These are phyloP conservation scores for Heliconius cydno DNA, from an alignment of 2,888 invertebrate species.

Conservation along the genomic window DNA sequence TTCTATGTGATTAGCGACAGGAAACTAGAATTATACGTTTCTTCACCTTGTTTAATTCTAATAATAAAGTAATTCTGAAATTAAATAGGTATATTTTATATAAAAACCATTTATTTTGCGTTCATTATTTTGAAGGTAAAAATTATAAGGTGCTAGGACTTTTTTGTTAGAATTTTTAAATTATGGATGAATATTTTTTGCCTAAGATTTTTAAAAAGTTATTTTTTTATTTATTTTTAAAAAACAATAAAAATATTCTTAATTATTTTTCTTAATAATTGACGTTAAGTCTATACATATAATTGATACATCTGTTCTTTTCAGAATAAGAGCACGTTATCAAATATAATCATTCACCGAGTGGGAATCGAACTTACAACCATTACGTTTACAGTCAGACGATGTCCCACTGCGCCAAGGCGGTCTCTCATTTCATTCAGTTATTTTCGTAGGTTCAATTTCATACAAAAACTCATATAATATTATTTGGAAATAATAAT, in stretches of 20 bases:
- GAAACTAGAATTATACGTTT: slow-evolving; percentile 24
- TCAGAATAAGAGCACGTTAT: background rate
- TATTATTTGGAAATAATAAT: slow-evolving; percentile 3
- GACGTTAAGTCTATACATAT: too few relatives aligned
- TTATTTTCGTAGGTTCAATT: background rate
- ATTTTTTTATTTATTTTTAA: too few relatives aligned
- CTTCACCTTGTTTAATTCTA: slow-evolving; percentile 7
- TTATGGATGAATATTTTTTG: too few relatives aligned
- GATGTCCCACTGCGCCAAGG: background rate
- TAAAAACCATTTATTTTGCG: background rate
- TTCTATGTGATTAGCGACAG: slow-evolving; percentile 20
- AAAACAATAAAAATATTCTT: too few relatives aligned
- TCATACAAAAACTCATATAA: background rate
- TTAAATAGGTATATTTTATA: background rate
- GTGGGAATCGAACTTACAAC: background rate
- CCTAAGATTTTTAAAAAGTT: too few relatives aligned
- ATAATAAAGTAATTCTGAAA: slow-evolving; percentile 4
- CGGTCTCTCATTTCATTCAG: background rate
- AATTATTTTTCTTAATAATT: too few relatives aligned
- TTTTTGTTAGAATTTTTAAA: background rate
- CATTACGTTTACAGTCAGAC: background rate
- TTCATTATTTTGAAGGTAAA: too few relatives aligned
- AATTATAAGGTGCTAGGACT: background rate
- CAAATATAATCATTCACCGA: background rate
- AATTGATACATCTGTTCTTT: background rate